phyloP scores from a whole-genome alignment of 2,113 vertebrate species.

The Crotalus helleri region DNA sequence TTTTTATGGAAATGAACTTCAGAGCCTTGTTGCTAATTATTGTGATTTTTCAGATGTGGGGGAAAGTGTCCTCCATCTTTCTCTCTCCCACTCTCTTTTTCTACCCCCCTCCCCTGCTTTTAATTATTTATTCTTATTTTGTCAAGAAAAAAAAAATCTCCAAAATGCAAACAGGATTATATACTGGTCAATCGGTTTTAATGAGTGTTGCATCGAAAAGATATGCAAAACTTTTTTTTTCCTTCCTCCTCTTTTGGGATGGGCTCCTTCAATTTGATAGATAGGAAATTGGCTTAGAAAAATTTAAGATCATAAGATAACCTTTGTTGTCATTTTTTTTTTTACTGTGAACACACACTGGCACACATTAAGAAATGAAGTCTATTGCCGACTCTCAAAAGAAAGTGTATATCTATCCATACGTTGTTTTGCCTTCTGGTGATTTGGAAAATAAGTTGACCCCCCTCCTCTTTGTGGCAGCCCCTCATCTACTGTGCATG shows the following conservation, averaged over 20 bases:
- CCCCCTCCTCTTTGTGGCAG: too few relatives aligned
- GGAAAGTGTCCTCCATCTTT: conserved; percentile 58
- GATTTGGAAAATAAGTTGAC: too few relatives aligned
- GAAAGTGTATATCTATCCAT: too few relatives aligned
- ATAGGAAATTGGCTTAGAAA: not conserved
- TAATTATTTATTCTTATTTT: not conserved
- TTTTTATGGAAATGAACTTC: conserved; percentile 66
- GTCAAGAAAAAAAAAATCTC: too few relatives aligned
- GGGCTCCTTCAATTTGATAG: not conserved
- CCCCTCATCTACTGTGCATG: too few relatives aligned
- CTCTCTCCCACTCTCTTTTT: not conserved
- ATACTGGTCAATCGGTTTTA: not conserved
- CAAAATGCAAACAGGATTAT: not conserved
- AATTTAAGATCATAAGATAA: too few relatives aligned
- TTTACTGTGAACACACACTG: too few relatives aligned
- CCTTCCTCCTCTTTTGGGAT: not conserved
- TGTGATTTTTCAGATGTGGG: conserved; percentile 69
- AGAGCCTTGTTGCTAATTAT: conserved; percentile 77
- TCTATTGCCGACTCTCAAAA: too few relatives aligned
- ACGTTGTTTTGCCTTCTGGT: too few relatives aligned
- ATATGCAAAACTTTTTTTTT: not conserved
- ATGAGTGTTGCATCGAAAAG: not conserved
- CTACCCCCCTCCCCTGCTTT: not conserved
- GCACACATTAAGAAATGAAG: too few relatives aligned
- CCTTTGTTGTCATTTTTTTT: too few relatives aligned